Conservation (phyloP, 1,140 invertebrate genomes). For the Drosophila ironensis region DNA sequence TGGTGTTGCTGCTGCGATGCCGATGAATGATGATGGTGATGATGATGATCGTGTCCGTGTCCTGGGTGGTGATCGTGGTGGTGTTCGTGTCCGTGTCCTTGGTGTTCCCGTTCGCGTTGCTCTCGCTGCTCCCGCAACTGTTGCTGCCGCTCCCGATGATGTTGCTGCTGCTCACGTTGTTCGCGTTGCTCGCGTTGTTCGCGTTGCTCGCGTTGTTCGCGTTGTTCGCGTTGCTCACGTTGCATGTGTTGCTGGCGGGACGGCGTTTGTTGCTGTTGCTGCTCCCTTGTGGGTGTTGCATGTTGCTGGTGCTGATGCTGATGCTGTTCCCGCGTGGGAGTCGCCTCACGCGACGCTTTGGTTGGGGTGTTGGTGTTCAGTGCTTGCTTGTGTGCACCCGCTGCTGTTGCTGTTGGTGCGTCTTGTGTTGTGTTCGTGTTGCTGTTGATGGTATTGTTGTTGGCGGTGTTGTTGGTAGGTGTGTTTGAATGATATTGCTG, state of each 20-base stretch:
- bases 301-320: slow-evolving; percentile 54
- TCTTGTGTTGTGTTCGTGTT: slow-evolving; percentile 25
- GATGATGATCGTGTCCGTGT: slow-evolving; percentile 32
- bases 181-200: slow-evolving; percentile 47
- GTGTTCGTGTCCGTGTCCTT: slow-evolving; percentile 28
- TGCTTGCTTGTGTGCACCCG: slow-evolving; percentile 29
- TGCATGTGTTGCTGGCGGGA: slow-evolving; percentile 38
- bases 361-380: slow-evolving; percentile 60
- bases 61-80: slow-evolving; percentile 26
- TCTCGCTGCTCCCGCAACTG: slow-evolving; percentile 1
- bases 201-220: slow-evolving; percentile 33
- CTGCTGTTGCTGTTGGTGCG: slow-evolving; percentile 30
- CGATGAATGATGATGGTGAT: slow-evolving; percentile 45
- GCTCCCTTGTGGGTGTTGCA: slow-evolving; percentile 51
- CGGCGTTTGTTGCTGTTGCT: slow-evolving; percentile 42
- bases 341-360: slow-evolving; percentile 63
- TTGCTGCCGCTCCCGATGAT: slow-evolving; percentile 23
- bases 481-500: slow-evolving; percentile 53
- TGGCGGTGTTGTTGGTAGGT: slow-evolving; percentile 30
- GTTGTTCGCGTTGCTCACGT: slow-evolving; percentile 33
- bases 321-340: slow-evolving; percentile 61
- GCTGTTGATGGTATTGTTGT: slow-evolving; percentile 20
- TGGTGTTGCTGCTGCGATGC: slow-evolving; percentile 58
- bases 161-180: slow-evolving; percentile 17
- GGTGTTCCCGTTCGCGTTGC: slow-evolving; percentile 25